phyloP scores from a whole-genome alignment of 2,888 invertebrate species.

The Tachina fera region DNA sequence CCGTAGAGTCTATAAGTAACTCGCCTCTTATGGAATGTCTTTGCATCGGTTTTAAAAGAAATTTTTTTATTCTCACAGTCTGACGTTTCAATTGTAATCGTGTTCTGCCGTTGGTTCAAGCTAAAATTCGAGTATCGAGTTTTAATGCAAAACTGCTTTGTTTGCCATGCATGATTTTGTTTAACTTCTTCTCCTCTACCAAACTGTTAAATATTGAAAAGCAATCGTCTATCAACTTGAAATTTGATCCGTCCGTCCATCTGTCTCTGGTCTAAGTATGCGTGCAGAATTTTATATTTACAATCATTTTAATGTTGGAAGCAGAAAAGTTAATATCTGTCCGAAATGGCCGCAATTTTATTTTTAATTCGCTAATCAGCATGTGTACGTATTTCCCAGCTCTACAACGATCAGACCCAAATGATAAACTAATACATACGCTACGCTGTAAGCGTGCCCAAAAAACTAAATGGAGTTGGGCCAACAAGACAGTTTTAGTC shows the following conservation, averaged over 20 bases:
- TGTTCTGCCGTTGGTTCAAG: not conserved
- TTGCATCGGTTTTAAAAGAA: not conserved
- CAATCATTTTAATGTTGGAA: slow-evolving; percentile 17
- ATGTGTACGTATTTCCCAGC: slow-evolving; percentile 59
- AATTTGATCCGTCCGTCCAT: not conserved
- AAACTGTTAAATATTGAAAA: slow-evolving; percentile 49
- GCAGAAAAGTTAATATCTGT: slow-evolving; percentile 24
- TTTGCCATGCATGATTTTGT: slow-evolving; percentile 37
- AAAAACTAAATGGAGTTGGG: slow-evolving; percentile 59
- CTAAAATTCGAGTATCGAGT: not conserved
- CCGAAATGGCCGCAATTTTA: slow-evolving; percentile 53
- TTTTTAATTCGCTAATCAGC: slow-evolving; percentile 61
- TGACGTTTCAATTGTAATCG: slow-evolving; percentile 16
- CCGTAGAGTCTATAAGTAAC: no score
- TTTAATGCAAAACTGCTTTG: slow-evolving; percentile 41
- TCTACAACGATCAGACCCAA: slow-evolving; percentile 58
- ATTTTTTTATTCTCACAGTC: not conserved
- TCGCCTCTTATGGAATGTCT: no score
- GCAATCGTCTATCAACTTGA: slow-evolving; percentile 13
- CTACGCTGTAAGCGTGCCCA: slow-evolving; percentile 61
- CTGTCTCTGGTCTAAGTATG: slow-evolving; percentile 33
- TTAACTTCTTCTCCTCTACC: not conserved
- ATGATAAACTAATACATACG: slow-evolving; percentile 65
- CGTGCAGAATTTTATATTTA: slow-evolving; percentile 59
- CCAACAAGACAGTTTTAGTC: slow-evolving; percentile 40